Evolutionary conservation across 2,888 invertebrate genomes (phyloP), one percentile per base, ranked within the genome.

Genomic region (Phaonia tiefii): DNA sequence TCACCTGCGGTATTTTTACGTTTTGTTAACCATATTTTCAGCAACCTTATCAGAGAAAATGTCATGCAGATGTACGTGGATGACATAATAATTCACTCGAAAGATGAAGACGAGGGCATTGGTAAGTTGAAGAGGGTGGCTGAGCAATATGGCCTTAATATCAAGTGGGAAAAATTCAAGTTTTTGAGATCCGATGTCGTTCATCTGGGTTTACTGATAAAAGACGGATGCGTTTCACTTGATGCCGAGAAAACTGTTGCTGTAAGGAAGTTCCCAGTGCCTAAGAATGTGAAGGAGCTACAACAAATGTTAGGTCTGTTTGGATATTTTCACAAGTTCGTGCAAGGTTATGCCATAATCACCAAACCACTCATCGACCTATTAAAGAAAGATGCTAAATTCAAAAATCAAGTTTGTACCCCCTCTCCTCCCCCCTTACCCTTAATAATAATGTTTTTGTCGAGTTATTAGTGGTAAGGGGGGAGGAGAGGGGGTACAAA

Each of bases 101-200:
- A n/a, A 0, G 42, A 75, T 17, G 74, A 76, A 44, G 75, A 83
- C 22, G 58, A 76, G 25, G 75, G 74, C 37, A 54, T 84, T 37
- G 4, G 8, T 0, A 74, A 75, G 13, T 15, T 84, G 42, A 37
- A 65, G 42, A 63, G n/a, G 20, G 77, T 82, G 31, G 80, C 81
- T 1, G 56, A 75, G 26, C 15, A 82, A 42, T 73, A 71, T 31
- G 80, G 81, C 13, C 77, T 84, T 2, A 39, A 78, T 78, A 83
- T 84, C 5, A 84, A 83, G 7, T 84, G 82, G 80, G 22, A 66
- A 5, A 84, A 84, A 74, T 82, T 81, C 20, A 71, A 85, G 15
- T 83, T 83, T 73, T 58, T 83, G 5, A 37, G 74, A 66, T 63
- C n/a, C 13, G 56, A 39, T 39, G 76, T 84, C n/a, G 10, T 58